Percentiles rank a stretch among this genome's conserved stretches.
These are phyloP conservation scores for Oscarella lobularis DNA, from an alignment of 37 sponge, comb jelly and placozoan genomes.

Conservation along the genomic window DNA sequence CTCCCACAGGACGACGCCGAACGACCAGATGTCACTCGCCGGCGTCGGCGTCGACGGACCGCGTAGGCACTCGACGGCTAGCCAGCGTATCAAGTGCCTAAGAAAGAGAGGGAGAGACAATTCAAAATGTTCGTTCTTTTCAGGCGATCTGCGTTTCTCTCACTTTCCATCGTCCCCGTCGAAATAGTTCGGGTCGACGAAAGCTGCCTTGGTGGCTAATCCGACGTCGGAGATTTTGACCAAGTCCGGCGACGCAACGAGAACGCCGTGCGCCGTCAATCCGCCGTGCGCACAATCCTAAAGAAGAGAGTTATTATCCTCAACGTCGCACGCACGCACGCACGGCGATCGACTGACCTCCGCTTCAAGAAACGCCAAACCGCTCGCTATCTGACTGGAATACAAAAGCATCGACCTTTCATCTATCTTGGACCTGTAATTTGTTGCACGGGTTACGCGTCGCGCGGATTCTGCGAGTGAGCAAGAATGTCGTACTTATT, in stretches of 20 bases:
- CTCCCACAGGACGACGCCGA: not conserved
- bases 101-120: not conserved
- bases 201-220: not conserved
- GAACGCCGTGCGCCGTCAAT: not conserved
- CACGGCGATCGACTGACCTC: too few species aligned
- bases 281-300: conserved; percentile 4
- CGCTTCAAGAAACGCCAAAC: not conserved
- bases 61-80: not conserved
- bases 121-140: not conserved
- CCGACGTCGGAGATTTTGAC: not conserved
- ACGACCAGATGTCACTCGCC: not conserved
- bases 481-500: not conserved
- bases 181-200: not conserved
- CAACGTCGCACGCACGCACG: too few species aligned
- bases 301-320: too few species aligned
- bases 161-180: not conserved
- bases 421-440: too few species aligned
- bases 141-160: not conserved
- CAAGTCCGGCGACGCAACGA: not conserved
- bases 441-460: too few species aligned
- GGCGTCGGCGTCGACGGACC: not conserved
- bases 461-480: too few species aligned
- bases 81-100: not conserved
- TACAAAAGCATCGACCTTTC: too few species aligned
- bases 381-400: too few species aligned